These are phyloP conservation scores for Dryomyza anilis DNA, from an alignment of 2,888 invertebrate species.

Conservation along the genomic window DNA sequence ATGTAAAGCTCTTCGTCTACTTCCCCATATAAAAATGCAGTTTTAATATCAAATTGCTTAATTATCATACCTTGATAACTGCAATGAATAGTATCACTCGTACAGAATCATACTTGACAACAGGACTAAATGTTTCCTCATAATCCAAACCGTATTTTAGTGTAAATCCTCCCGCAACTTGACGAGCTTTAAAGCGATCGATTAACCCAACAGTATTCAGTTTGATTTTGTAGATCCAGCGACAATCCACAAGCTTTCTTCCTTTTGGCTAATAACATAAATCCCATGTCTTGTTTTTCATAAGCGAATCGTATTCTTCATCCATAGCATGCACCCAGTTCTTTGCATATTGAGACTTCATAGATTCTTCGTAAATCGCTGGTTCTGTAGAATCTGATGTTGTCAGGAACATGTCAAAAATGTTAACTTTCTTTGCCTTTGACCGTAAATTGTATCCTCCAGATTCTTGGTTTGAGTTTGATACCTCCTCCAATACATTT, in stretches of 20 bases:
- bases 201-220: neutral
- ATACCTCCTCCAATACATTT: too few relatives aligned
- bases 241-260: neutral
- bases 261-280: neutral
- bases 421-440: neutral
- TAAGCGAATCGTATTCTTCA: slow-evolving; percentile 8
- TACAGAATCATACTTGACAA: slow-evolving; percentile 26
- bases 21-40: slow-evolving; percentile 26
- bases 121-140: slow-evolving; percentile 31
- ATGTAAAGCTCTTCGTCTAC: slow-evolving; percentile 24
- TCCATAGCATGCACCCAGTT: slow-evolving; percentile 8
- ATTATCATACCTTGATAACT: slow-evolving; percentile 8
- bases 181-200: slow-evolving; percentile 25
- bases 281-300: slow-evolving; percentile 7
- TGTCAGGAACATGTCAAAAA: neutral
- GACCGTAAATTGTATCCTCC: too few relatives aligned
- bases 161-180: slow-evolving; percentile 31
- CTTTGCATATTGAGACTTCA: neutral
- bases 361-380: slow-evolving; percentile 21
- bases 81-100: slow-evolving; percentile 23
- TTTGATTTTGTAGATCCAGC: slow-evolving; percentile 9
- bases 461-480: too few relatives aligned
- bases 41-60: slow-evolving; percentile 16
- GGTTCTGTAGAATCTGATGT: slow-evolving; percentile 12
- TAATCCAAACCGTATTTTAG: slow-evolving; percentile 32